Evolutionary conservation across 2,888 invertebrate species (phyloP).

Genomic region (Perithous albicinctus): DNA sequence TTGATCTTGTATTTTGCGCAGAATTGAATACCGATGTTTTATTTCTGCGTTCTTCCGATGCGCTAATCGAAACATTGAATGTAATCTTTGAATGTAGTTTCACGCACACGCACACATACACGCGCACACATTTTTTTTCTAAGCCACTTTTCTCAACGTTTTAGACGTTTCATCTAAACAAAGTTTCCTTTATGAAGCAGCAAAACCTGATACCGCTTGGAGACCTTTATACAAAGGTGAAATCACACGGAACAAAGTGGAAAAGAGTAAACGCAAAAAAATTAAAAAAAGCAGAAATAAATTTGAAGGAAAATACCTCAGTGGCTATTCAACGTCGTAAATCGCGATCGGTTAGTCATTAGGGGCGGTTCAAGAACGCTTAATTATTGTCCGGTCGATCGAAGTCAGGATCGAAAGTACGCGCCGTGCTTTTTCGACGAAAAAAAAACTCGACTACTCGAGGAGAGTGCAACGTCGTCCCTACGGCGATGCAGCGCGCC

Average conservation of each 20-base stretch:
- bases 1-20: too few relatives aligned
- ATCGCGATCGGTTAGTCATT: constrained; percentile 77
- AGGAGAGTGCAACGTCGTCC: constrained; percentile 31
- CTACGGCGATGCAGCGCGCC: constrained; percentile 40
- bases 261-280: neutral
- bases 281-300: constrained; percentile 6
- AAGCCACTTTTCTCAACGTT: too few relatives aligned
- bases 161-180: too few relatives aligned
- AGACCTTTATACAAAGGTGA: constrained; percentile 9
- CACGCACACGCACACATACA: too few relatives aligned
- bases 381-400: constrained; percentile 79
- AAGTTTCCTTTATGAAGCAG: too few relatives aligned
- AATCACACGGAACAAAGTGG: neutral
- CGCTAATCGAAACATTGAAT: too few relatives aligned
- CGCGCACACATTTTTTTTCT: too few relatives aligned
- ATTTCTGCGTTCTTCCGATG: too few relatives aligned
- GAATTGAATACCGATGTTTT: too few relatives aligned
- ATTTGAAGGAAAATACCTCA: constrained; percentile 17
- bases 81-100: too few relatives aligned
- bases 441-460: constrained; percentile 18
- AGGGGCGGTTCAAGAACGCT: constrained; percentile 77
- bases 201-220: neutral
- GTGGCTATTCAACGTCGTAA: constrained; percentile 72
- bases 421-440: constrained; percentile 32
- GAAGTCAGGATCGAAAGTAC: constrained; percentile 65